Conservation (phyloP, 2,113 vertebrate species). For the Meriones unguiculatus region DNA sequence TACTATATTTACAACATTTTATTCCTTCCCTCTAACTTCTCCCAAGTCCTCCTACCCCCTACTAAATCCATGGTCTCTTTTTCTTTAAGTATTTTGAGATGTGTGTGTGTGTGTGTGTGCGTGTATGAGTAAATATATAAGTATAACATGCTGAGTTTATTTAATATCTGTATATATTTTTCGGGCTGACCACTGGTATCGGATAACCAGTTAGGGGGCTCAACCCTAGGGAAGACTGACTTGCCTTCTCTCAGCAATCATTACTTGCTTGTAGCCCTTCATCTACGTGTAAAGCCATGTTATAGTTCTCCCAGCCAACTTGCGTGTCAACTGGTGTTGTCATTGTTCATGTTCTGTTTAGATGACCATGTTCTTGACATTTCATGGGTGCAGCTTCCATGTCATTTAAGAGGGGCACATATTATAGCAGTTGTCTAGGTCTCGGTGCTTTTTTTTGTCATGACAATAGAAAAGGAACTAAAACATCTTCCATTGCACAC, state of each 20-base stretch:
- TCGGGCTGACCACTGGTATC: background rate
- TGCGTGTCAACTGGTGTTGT: background rate
- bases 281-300: no score
- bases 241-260: background rate
- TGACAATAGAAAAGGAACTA: background rate
- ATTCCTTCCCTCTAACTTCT: background rate
- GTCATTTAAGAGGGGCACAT: background rate
- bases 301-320: background rate
- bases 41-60: background rate
- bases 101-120: background rate
- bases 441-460: background rate
- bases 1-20: background rate
- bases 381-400: background rate
- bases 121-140: background rate
- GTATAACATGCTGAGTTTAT: background rate
- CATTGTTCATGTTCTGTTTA: background rate
- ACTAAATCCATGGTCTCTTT: background rate
- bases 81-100: background rate
- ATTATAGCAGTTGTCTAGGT: background rate
- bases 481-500: background rate
- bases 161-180: background rate
- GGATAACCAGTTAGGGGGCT: background rate
- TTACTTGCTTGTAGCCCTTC: background rate
- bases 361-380: background rate
- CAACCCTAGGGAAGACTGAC: background rate